A percentile compares a stretch with the other conserved stretches of the same genome.
phyloP scores from a whole-genome alignment of 2,113 vertebrate genomes.

The Corythoichthys intestinalis region DNA sequence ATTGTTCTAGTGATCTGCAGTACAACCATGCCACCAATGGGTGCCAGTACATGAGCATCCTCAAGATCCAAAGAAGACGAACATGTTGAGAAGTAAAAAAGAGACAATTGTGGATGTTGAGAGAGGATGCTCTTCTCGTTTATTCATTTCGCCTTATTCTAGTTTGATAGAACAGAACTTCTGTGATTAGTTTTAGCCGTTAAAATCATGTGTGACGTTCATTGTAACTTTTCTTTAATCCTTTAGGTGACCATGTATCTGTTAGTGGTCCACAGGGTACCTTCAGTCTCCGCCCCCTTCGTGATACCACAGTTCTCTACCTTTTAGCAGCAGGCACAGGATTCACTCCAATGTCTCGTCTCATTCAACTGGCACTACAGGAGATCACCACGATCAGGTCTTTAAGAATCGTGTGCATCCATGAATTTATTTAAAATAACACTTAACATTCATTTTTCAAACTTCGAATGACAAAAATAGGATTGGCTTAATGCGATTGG shows the following conservation, averaged over 20 bases:
- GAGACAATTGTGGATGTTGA: too few relatives aligned
- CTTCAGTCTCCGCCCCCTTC: constrained; percentile 76
- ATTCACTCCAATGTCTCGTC: constrained; percentile 91
- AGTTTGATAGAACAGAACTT: too few relatives aligned
- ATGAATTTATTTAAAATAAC: not conserved
- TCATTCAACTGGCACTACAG: constrained; percentile 75
- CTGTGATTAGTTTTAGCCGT: too few relatives aligned
- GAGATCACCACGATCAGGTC: constrained; percentile 73
- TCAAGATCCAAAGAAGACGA: too few relatives aligned
- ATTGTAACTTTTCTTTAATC: not conserved
- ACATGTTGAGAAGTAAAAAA: too few relatives aligned
- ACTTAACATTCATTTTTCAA: not conserved
- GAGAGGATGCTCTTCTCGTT: too few relatives aligned
- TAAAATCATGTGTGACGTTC: too few relatives aligned
- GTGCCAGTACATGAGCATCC: too few relatives aligned
- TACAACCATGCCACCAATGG: too few relatives aligned
- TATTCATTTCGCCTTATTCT: too few relatives aligned
- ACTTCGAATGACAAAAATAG: not conserved
- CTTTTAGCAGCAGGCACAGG: constrained; percentile 92
- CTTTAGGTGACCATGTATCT: constrained; percentile 78
- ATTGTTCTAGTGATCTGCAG: too few relatives aligned
- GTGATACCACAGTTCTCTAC: constrained; percentile 81
- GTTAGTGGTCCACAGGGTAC: constrained; percentile 84
- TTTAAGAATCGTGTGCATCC: not conserved
- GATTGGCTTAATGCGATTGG: too few relatives aligned